These are phyloP conservation scores for Cyphomyrmex costatus DNA, from an alignment of 1,140 invertebrate species.

Conservation along the genomic window DNA sequence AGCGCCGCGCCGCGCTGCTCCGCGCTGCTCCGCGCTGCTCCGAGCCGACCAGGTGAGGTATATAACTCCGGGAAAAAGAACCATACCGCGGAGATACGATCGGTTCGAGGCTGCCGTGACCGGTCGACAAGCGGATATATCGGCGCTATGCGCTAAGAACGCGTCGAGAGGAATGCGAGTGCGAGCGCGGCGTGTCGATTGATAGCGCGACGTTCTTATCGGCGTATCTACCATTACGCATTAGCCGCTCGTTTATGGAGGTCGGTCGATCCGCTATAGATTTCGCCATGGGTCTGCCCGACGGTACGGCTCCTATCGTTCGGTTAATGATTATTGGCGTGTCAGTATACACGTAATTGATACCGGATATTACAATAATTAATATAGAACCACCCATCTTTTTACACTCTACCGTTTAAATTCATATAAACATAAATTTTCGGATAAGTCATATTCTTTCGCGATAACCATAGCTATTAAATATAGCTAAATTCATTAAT, in stretches of 20 bases:
- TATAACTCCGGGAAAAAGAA: conserved; percentile 44
- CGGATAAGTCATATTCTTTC: background rate
- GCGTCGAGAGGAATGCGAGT: conserved; percentile 73
- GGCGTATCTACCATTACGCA: conserved; percentile 25
- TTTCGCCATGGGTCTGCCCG: background rate
- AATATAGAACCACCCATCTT: background rate
- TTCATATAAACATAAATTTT: background rate
- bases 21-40: background rate
- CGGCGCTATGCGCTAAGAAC: conserved; percentile 66
- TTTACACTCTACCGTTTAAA: background rate
- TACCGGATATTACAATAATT: conserved; percentile 10
- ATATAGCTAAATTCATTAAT: conserved; percentile 18
- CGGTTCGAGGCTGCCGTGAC: conserved; percentile 30
- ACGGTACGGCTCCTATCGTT: background rate
- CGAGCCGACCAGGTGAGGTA: conserved; percentile 13
- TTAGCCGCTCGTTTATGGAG: background rate
- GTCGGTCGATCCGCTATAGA: conserved; percentile 27
- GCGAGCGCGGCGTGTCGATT: conserved; percentile 70
- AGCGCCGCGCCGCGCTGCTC: background rate
- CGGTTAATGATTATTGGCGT: conserved; percentile 3
- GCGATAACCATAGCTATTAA: background rate
- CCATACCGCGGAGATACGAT: conserved; percentile 61
- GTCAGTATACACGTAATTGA: background rate
- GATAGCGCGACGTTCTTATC: conserved; percentile 71
- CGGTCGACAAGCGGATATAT: conserved; percentile 45